Percentiles rank a stretch among this genome's conserved stretches.
Conservation (phyloP, 2,113 vertebrate species). For the Nestor notabilis region DNA sequence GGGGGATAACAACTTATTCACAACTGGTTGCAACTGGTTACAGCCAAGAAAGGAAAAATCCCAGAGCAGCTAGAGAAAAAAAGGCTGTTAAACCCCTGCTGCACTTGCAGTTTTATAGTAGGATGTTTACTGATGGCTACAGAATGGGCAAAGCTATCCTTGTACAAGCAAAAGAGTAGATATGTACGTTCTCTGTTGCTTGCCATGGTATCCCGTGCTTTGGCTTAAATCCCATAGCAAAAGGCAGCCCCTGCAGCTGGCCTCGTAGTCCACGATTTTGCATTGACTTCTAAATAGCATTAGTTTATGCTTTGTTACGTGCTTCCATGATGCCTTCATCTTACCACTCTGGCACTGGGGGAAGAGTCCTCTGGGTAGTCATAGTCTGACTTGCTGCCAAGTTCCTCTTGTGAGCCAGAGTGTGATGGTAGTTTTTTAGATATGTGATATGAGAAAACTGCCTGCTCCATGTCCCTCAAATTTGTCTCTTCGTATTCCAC, state of each 20-base stretch:
- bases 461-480: background rate
- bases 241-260: constrained; percentile 11
- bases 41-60: constrained; percentile 54
- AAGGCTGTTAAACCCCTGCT: constrained; percentile 1
- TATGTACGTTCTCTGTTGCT: background rate
- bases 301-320: background rate
- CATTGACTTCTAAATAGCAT: background rate
- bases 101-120: constrained; percentile 23
- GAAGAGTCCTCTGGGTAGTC: constrained; percentile 18
- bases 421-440: constrained; percentile 19
- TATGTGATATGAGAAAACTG: background rate
- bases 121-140: background rate
- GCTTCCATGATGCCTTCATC: background rate
- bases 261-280: background rate
- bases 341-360: background rate
- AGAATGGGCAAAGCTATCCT: background rate
- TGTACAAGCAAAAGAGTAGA: background rate
- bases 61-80: constrained; percentile 1
- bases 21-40: constrained; percentile 66
- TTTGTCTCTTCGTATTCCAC: constrained; percentile 22
- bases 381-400: constrained; percentile 23
- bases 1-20: constrained; percentile 67
- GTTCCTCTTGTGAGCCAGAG: constrained; percentile 9
- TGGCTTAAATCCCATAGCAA: background rate
- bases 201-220: background rate